These are phyloP conservation scores for Ceyx margarethae DNA, from an alignment of 2,113 vertebrate genomes.

Conservation along the genomic window DNA sequence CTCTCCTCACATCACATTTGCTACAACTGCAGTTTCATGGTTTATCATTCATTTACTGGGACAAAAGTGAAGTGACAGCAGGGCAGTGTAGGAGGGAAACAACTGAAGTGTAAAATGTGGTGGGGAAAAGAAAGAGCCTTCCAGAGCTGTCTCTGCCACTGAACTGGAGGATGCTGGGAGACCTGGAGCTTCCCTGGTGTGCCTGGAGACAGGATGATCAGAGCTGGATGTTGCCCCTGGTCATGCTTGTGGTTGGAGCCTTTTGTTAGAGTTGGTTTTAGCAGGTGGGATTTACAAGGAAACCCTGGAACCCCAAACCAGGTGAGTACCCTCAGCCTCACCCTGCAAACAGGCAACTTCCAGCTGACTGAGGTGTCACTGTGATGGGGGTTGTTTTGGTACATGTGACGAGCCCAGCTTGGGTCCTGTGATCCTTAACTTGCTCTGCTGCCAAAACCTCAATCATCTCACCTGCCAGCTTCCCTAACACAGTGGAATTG, in stretches of 20 bases:
- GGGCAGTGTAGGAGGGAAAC: constrained; percentile 28
- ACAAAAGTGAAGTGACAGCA: constrained; percentile 46
- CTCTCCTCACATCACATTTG: neutral
- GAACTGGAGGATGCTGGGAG: neutral
- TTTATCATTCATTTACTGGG: constrained; percentile 8
- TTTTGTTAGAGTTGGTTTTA: neutral
- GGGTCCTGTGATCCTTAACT: accelerated
- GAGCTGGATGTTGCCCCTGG: accelerated
- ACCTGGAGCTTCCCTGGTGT: accelerated
- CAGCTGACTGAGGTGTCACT: accelerated
- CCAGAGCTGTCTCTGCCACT: neutral
- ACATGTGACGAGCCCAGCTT: accelerated
- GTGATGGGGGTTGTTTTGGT: accelerated
- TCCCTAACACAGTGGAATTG: accelerated
- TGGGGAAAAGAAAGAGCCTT: neutral
- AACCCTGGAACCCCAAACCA: neutral
- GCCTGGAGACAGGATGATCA: accelerated
- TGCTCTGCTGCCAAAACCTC: neutral
- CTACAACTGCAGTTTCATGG: neutral
- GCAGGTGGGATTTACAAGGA: neutral
- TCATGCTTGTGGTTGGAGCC: accelerated
- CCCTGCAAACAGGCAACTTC: accelerated
- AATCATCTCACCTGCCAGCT: accelerated
- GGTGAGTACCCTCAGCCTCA: accelerated
- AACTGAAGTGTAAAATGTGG: neutral